Evolutionary conservation across 2,797 vertebrate genomes (phyloP).

Genomic region (Gobio occitaniae): DNA sequence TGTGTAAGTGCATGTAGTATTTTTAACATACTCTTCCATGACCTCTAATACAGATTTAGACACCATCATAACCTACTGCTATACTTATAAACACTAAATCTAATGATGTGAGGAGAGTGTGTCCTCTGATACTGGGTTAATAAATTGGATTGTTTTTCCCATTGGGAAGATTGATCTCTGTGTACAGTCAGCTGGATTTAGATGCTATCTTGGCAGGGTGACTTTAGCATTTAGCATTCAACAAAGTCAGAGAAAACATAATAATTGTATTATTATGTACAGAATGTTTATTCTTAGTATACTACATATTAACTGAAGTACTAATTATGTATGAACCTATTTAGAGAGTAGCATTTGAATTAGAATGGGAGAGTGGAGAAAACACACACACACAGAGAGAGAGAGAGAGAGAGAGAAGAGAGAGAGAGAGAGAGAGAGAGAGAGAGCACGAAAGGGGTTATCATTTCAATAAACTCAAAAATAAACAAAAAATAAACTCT

Average conservation of each 20-base stretch:
- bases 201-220: not conserved
- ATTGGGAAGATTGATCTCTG: conserved; percentile 42
- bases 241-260: conserved; percentile 3
- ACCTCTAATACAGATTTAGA: conserved; percentile 24
- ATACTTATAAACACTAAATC: conserved; percentile 4
- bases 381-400: not conserved
- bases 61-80: not conserved
- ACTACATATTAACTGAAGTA: not conserved
- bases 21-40: not conserved
- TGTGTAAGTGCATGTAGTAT: not conserved
- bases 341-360: not conserved
- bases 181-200: conserved; percentile 32
- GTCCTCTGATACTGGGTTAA: conserved; percentile 33
- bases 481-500: too few relatives aligned
- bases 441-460: too few relatives aligned
- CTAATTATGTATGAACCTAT: not conserved
- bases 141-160: conserved; percentile 62
- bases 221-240: not conserved
- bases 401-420: too few relatives aligned
- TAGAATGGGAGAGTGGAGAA: not conserved
- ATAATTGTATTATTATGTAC: not conserved
- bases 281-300: not conserved
- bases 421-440: not conserved
- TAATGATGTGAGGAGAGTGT: conserved; percentile 30
- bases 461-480: too few relatives aligned